These are phyloP conservation scores for Cuculus canorus DNA, from an alignment of 2,797 vertebrate genomes.

Conservation along the genomic window DNA sequence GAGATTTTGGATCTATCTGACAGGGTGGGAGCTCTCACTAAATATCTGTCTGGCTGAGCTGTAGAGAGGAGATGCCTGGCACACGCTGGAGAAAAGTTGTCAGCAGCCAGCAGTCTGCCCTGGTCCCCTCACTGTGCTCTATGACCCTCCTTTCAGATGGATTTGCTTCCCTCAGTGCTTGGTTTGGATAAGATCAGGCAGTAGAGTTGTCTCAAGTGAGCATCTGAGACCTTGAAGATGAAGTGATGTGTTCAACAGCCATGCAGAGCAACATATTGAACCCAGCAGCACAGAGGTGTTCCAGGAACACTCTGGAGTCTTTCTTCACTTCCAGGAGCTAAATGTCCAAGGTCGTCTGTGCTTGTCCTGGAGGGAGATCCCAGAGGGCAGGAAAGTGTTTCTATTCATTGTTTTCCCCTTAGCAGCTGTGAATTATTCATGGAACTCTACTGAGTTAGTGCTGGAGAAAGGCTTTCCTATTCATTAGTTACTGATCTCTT, in stretches of 20 bases:
- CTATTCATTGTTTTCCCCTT: not conserved
- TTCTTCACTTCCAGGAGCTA: not conserved
- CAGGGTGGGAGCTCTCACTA: not conserved
- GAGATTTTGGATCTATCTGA: not conserved
- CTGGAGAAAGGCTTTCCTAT: not conserved
- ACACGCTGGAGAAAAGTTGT: not conserved
- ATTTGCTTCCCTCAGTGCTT: not conserved
- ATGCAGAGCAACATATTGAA: not conserved
- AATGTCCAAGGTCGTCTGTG: not conserved
- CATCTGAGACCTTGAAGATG: not conserved
- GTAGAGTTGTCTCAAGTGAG: not conserved
- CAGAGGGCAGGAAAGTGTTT: not conserved
- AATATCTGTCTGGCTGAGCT: not conserved
- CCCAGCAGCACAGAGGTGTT: not conserved
- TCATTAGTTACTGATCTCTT: constrained; percentile 27
- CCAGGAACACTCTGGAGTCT: not conserved
- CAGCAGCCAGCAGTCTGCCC: not conserved
- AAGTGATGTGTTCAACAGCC: not conserved
- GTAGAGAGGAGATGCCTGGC: not conserved
- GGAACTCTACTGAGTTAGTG: not conserved
- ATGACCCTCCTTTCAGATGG: not conserved
- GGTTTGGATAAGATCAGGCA: not conserved
- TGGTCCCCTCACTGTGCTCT: not conserved
- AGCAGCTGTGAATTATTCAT: constrained; percentile 32
- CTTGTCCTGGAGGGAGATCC: not conserved